phyloP scores from a whole-genome alignment of 1,140 invertebrate genomes.

The Zaprionus nigranus region DNA sequence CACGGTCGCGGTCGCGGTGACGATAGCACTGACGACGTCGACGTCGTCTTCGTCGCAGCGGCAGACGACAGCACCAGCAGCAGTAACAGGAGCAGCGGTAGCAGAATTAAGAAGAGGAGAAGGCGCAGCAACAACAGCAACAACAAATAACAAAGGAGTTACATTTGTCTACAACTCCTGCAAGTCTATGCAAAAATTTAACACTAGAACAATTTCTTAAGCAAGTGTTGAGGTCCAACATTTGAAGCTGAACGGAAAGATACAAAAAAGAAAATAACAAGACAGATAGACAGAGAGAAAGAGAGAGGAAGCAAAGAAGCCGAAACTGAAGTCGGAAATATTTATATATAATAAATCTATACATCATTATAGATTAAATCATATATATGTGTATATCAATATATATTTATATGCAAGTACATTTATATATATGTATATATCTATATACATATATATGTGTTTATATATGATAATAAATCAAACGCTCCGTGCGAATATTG shows the following conservation, averaged over 20 bases:
- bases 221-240: constrained; percentile 28
- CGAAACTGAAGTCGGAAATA: neutral
- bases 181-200: constrained; percentile 12
- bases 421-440: constrained; percentile 11
- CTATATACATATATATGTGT: constrained; percentile 6
- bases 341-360: constrained; percentile 21
- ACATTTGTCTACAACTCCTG: constrained; percentile 29
- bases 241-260: constrained; percentile 25
- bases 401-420: constrained; percentile 14
- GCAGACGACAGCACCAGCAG: constrained; percentile 30
- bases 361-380: neutral
- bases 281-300: neutral
- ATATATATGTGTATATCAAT: constrained; percentile 2
- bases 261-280: too few species aligned
- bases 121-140: constrained; percentile 16
- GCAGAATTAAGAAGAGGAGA: constrained; percentile 11
- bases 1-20: constrained; percentile 58
- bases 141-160: constrained; percentile 48
- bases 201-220: constrained; percentile 29
- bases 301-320: neutral
- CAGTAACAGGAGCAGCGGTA: constrained; percentile 9
- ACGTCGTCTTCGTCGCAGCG: constrained; percentile 43
- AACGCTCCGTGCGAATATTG: constrained; percentile 52
- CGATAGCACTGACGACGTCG: constrained; percentile 58
- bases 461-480: constrained; percentile 16